Conservation (phyloP, 2,888 invertebrate species). For the Leptopterna dolabrata region DNA sequence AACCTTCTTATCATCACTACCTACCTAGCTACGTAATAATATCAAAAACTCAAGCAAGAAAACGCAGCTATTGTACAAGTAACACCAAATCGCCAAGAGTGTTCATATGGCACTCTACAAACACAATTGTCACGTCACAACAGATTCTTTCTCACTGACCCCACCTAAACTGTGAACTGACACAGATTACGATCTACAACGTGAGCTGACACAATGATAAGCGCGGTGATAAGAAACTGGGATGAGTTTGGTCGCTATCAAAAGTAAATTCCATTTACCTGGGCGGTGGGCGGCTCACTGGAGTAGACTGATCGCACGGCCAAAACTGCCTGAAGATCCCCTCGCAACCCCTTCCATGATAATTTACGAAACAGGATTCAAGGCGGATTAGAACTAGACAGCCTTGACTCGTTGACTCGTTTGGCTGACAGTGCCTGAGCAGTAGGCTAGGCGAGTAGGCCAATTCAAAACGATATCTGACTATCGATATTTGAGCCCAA, state of each 20-base stretch:
- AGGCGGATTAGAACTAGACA: not conserved
- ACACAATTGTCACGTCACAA: too few relatives aligned
- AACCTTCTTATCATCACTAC: too few relatives aligned
- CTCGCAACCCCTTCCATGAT: not conserved
- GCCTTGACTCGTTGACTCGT: slow-evolving; percentile 9
- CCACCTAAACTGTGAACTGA: not conserved
- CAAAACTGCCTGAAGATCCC: not conserved
- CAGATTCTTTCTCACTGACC: too few relatives aligned
- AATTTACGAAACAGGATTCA: slow-evolving; percentile 18
- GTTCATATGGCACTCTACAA: too few relatives aligned
- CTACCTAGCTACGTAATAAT: too few relatives aligned
- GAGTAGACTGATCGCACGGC: slow-evolving; percentile 37
- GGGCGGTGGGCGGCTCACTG: slow-evolving; percentile 29
- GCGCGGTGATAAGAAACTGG: not conserved
- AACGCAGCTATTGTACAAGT: too few relatives aligned
- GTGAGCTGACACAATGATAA: not conserved
- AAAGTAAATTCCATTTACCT: not conserved
- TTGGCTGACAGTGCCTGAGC: not conserved
- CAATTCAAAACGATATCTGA: too few relatives aligned
- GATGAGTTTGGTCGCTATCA: not conserved
- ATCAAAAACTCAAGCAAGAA: too few relatives aligned
- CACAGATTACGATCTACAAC: not conserved
- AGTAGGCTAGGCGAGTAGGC: too few relatives aligned
- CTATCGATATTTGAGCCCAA: too few relatives aligned
- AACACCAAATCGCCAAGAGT: too few relatives aligned